Conservation (phyloP, 1,140 invertebrate species). For the Neelides sp. region DNA sequence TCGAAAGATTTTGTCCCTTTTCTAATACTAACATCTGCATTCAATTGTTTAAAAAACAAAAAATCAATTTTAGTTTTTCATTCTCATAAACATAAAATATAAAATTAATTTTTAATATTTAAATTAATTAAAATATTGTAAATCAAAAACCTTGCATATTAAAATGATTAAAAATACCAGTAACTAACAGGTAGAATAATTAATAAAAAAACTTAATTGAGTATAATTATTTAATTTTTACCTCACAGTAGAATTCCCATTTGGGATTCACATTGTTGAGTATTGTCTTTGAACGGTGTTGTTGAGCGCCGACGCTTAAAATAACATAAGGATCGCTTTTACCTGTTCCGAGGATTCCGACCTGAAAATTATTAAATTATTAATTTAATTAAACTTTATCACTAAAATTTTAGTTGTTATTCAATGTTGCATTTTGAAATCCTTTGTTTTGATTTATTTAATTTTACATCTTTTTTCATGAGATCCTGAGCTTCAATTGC, state of each 20-base stretch:
- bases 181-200: background rate
- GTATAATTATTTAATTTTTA: constrained; percentile 38
- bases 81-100: background rate
- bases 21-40: constrained; percentile 28
- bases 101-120: background rate
- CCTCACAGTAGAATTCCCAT: constrained; percentile 90
- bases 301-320: constrained; percentile 71
- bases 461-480: constrained; percentile 65
- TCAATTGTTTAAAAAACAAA: background rate
- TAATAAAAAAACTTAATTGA: background rate
- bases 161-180: background rate
- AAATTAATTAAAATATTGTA: background rate
- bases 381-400: background rate
- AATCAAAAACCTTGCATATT: background rate
- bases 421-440: constrained; percentile 5
- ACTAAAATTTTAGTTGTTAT: constrained; percentile 4
- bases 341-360: constrained; percentile 78
- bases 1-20: constrained; percentile 26
- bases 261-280: constrained; percentile 82
- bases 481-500: constrained; percentile 85
- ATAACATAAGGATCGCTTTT: constrained; percentile 92
- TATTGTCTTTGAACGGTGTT: constrained; percentile 76
- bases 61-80: background rate
- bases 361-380: constrained; percentile 36
- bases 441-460: constrained; percentile 1